Conservation (phyloP, 2,888 invertebrate species). For the Agonum fuliginosum region DNA sequence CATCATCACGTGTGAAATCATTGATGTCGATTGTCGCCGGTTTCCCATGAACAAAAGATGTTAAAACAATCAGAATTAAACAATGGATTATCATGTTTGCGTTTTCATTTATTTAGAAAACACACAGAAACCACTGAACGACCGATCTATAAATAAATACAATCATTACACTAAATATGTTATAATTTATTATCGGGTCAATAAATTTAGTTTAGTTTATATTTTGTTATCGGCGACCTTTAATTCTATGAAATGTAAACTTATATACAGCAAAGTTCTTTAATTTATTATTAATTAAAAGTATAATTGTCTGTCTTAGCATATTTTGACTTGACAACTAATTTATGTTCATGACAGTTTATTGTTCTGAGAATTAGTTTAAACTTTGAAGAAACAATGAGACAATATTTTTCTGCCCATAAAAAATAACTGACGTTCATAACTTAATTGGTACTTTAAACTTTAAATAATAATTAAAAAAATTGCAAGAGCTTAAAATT, state of each 20-base stretch:
- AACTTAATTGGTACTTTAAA: too few species aligned
- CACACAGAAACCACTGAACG: too few species aligned
- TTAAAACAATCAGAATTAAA: conserved; percentile 34
- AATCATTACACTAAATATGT: neutral
- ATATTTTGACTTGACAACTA: neutral
- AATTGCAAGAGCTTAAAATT: too few species aligned
- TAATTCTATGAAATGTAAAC: neutral
- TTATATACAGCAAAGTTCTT: neutral
- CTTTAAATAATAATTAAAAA: too few species aligned
- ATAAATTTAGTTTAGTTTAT: conserved; percentile 12
- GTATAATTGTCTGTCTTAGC: neutral
- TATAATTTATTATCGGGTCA: conserved; percentile 9
- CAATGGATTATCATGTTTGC: conserved; percentile 49
- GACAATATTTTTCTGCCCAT: too few species aligned
- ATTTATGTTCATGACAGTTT: too few species aligned
- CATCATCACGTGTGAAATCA: conserved; percentile 20
- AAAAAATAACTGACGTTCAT: too few species aligned
- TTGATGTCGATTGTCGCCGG: conserved; percentile 26
- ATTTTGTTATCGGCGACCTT: conserved; percentile 27
- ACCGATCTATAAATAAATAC: neutral
- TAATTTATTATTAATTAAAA: neutral
- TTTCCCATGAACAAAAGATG: conserved; percentile 31
- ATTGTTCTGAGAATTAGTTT: too few species aligned
- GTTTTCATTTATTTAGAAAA: conserved; percentile 44
- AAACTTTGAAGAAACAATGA: too few species aligned